Base-by-base conservation (phyloP, 2,888 invertebrate species). In the Seira musarum region DNA sequence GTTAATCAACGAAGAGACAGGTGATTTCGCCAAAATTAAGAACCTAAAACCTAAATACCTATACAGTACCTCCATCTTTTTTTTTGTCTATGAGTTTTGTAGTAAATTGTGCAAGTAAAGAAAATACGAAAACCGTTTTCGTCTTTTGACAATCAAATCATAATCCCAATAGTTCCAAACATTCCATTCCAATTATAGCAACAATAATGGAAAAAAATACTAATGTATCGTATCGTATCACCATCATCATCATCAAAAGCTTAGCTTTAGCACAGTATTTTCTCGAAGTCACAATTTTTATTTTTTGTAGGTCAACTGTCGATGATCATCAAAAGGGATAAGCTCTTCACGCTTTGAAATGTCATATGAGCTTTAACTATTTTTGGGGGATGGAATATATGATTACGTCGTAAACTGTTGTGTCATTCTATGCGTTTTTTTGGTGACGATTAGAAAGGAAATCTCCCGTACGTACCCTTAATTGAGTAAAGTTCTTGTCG, bases 241-340 rank as follows among this genome's bases (percentile, higher is more conserved):
- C 30, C 8, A 5, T 30, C 30, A 30, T 30, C 30, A 5, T n/a
- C n/a, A n/a, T n/a, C n/a, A n/a, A n/a, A n/a, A n/a, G n/a, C n/a
- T n/a, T n/a, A n/a, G n/a, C n/a, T n/a, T n/a, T n/a, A n/a, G 40
- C 13, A 40, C 6, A 40, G 40, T 8, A 40, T 40, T 40, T n/a
- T n/a, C n/a, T n/a, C n/a, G n/a, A 40, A 40, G 40, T 40, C 40
- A n/a, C n/a, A 40, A 40, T 40, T n/a, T n/a, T n/a, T n/a, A n/a
- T 22, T 66, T 6, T 72, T 72, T 72, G 72, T 72, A 40, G 72
- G 72, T 72, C 72, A 72, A 72, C 30, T 72, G 64, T 65, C 65
- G 64, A 65, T 72, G 63, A 35, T 64, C 72, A 72, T 64, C 40
- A 30, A 46, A n/a, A n/a, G 30, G 17, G 63, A 65, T 65, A 53